A percentile compares a stretch with the other conserved stretches of the same genome.
These are phyloP conservation scores for Diphyllodes magnificus DNA, from an alignment of 2,113 vertebrate genomes.

Conservation along the genomic window DNA sequence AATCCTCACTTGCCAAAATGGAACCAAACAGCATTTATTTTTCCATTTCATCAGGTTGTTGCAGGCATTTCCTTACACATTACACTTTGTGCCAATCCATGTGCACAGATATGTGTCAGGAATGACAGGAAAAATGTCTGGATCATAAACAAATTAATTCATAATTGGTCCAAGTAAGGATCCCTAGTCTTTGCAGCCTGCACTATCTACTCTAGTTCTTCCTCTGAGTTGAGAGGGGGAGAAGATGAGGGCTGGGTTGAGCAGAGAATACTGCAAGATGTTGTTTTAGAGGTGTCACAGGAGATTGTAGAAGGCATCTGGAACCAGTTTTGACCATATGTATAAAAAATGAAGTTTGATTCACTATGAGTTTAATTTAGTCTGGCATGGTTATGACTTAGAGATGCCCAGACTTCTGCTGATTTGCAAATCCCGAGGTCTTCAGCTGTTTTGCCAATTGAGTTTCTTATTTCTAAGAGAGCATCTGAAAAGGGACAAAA, in stretches of 20 bases:
- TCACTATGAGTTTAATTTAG: not conserved
- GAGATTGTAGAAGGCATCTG: conserved; percentile 25
- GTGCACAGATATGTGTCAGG: not conserved
- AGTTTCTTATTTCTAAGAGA: not conserved
- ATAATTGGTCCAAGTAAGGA: not conserved
- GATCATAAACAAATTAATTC: conserved; percentile 16
- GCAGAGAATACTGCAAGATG: not conserved
- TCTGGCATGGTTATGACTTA: not conserved
- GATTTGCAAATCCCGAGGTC: not conserved
- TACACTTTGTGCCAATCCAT: not conserved
- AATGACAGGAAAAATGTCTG: not conserved
- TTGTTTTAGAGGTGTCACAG: conserved; percentile 8
- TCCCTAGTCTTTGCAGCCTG: not conserved
- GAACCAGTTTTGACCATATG: not conserved
- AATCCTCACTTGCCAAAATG: not conserved
- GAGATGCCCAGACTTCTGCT: not conserved
- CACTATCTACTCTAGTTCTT: not conserved
- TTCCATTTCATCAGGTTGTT: not conserved
- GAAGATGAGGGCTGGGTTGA: not conserved
- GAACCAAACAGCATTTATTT: not conserved
- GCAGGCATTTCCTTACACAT: not conserved
- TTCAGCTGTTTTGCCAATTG: not conserved
- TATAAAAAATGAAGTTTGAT: not conserved
- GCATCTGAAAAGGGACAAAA: not conserved
- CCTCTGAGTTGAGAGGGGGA: not conserved